phyloP scores from a whole-genome alignment of 2,113 vertebrate species.

The Microtus ochrogaster region DNA sequence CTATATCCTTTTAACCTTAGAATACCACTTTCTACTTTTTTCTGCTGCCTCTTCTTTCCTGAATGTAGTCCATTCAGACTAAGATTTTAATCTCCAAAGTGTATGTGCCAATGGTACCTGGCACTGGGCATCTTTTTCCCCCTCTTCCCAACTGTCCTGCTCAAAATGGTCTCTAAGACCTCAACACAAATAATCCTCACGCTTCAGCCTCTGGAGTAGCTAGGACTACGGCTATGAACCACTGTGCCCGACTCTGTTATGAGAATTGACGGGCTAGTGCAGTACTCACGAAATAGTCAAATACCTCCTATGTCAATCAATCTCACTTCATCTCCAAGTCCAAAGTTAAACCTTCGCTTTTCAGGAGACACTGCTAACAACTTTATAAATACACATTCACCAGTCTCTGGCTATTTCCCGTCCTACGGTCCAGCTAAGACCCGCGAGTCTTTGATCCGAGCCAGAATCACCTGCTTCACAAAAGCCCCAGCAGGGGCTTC shows the following conservation, averaged over 20 bases:
- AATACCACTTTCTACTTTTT: not conserved
- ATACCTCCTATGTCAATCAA: not conserved
- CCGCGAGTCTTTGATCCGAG: not conserved
- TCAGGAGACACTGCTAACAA: not conserved
- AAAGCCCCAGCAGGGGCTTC: not conserved
- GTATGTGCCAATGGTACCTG: not conserved
- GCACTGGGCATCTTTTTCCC: no score
- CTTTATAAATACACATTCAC: not conserved
- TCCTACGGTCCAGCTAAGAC: not conserved
- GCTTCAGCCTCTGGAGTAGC: not conserved
- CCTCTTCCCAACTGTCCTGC: not conserved
- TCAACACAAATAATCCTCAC: not conserved
- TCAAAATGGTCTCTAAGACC: not conserved
- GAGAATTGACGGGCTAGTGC: rapidly evolving
- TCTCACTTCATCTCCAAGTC: not conserved
- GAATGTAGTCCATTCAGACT: not conserved
- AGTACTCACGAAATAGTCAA: not conserved
- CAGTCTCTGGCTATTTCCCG: not conserved
- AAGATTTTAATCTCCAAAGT: not conserved
- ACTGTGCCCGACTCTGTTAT: not conserved
- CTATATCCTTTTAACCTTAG: not conserved
- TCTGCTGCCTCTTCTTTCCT: not conserved
- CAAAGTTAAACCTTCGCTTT: not conserved
- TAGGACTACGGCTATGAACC: not conserved
- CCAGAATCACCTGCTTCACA: not conserved